Base-by-base conservation (phyloP, 2,113 vertebrate genomes). In the Strix aluco region DNA sequence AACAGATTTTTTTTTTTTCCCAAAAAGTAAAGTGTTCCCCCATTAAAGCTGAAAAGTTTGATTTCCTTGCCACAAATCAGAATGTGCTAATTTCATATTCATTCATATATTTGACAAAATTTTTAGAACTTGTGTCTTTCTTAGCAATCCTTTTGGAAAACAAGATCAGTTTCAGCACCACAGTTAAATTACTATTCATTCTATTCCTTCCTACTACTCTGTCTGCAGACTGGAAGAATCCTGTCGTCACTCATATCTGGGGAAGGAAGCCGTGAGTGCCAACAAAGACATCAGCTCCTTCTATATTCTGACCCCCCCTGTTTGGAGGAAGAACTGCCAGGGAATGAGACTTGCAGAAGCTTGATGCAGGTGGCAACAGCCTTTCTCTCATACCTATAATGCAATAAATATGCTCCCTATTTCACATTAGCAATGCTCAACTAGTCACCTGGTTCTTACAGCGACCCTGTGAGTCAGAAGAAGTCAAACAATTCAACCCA, bases 391-490 rank as follows among this genome's bases (percentile, higher is more conserved):
- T 17, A 54, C 58, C 6, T 40, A 12, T 69, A 63, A 71, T 4
- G 19, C 30, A 36, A 51, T 8, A 42, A 6, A 10, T 63, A 36
- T 26, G 21, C 40, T 78, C 38, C n/a, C 30, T 49, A 2, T 79
- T 86, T 75, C 65, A 75, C 22, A 34, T 49, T 15, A 93, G 40
- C 54, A 81, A 25, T 65, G 55, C 30, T 92, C 51, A 86, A 20
- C 18, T 34, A 85, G 69, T 88, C 88, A 85, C 34, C 61, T 47
- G 52, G 36, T 57, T 92, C 80, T 92, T 86, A 52, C 36, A 54
- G 34, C 25, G 44, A 38, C 23, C 34, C n/a, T 15, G 4, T 93
- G 94, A 94, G 83, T 95, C 95, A 96, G 51, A 81, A 80, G 15
- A 66, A 9, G 40, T 34, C 77, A 81, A 95, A 78, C 63, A 86